These are phyloP conservation scores for Beris morrisii DNA, from an alignment of 2,888 invertebrate genomes.

Conservation along the genomic window DNA sequence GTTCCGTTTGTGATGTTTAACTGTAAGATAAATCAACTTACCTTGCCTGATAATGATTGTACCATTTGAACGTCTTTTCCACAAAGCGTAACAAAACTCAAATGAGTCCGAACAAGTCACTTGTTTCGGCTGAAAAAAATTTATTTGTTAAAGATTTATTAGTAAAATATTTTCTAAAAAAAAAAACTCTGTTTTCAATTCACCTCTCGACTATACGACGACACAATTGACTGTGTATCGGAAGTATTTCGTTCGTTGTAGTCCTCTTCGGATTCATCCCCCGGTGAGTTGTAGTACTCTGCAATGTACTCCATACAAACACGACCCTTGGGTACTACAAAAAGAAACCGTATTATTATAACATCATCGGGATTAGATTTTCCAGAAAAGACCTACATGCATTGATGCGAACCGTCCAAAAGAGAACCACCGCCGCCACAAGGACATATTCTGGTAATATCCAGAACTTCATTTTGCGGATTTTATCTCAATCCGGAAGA, in stretches of 20 bases:
- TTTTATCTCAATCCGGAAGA: constrained; percentile 11
- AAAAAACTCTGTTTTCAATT: neutral
- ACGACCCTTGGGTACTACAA: constrained; percentile 24
- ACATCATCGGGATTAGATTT: neutral
- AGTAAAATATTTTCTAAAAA: constrained; percentile 1
- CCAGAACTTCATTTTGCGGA: constrained; percentile 11
- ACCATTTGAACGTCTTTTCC: constrained; percentile 64
- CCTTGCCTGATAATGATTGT: constrained; percentile 74
- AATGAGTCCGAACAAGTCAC: constrained; percentile 52
- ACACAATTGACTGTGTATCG: neutral
- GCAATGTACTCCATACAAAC: constrained; percentile 23
- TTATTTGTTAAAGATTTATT: neutral
- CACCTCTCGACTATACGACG: no score
- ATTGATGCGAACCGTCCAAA: neutral
- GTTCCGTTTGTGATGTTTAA: no score
- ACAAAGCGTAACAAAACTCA: constrained; percentile 73
- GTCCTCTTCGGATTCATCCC: constrained; percentile 20
- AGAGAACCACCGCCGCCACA: neutral
- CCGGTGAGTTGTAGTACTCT: constrained; percentile 9
- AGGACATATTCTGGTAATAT: constrained; percentile 3
- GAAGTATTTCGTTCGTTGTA: constrained; percentile 11
- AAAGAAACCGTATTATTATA: neutral
- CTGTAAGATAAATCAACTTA: constrained; percentile 21
- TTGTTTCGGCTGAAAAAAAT: constrained; percentile 12
- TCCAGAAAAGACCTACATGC: constrained; percentile 8